Evolutionary conservation across 2,888 invertebrate species (phyloP), one percentile per base, ranked within the genome.

Genomic region (Cryptocephalus moraei): DNA sequence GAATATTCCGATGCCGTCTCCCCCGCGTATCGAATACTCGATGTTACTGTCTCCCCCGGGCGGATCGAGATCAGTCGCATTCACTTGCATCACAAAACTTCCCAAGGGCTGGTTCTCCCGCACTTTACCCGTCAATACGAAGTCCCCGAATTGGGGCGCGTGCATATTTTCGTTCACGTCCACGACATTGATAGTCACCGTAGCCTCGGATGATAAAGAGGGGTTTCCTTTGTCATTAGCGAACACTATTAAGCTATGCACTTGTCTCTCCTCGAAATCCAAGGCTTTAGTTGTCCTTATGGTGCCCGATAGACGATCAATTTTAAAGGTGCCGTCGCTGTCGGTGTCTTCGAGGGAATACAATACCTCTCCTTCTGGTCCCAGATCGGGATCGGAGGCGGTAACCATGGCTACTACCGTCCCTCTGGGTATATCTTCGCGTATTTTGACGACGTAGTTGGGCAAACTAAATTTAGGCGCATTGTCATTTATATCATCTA

Each of bases 151-250:
- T 55, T 76, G 74, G 1, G 95, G 93, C 45, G 91, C 77, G 70
- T 84, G 81, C 47, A 82, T 75, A 72, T 95, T 95, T 73, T 95
- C 95, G 73, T 96, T 92, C 12, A 95, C 94, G 73, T 96, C 95
- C 56, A 89, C 85, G 51, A 91, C 80, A 71, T 93, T 91, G 45
- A 96, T 80, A 44, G 86, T 79, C 33, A 96, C 79, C 49, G 83
- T 79, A 49, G 90, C 84, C 62, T 87, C 86, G 1, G 91, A 80
- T 50, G 82, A 81, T 53, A 92, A 73, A 4, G 88, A 77, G 1
- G 91, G 92, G 47, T 80, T 81, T 0, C 94, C 96, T 33, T 82
- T 80, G 73, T 96, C 95, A 41, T 81, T 80, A 1, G 92, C 95
- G 48, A 84, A 79, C 46, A 92, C 86, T 45, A 86, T 83, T 54